Conservation (phyloP, 2,797 vertebrate species). For the Chrysocyon brachyurus region DNA sequence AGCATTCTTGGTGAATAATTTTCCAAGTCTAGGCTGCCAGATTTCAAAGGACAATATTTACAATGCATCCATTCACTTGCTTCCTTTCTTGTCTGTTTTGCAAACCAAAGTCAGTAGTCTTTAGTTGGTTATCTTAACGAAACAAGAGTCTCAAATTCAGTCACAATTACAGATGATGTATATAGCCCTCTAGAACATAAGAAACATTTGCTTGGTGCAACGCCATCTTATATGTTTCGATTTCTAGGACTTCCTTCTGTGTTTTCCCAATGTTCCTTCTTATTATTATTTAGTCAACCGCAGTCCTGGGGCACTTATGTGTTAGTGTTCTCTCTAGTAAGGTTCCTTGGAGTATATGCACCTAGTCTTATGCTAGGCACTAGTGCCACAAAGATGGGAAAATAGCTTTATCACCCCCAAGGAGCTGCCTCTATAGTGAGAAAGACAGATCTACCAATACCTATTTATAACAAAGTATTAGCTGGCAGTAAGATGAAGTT, state of each 20-base stretch:
- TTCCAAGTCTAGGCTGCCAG: constrained; percentile 46
- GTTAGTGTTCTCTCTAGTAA: background rate
- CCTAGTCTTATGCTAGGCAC: background rate
- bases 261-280: background rate
- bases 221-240: background rate
- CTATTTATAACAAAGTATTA: constrained; percentile 17
- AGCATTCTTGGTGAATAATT: constrained; percentile 44
- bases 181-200: background rate
- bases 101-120: background rate
- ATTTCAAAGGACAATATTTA: constrained; percentile 48
- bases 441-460: background rate
- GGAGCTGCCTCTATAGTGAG: background rate
- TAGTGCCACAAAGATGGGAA: background rate
- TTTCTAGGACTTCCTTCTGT: constrained; percentile 24
- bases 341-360: background rate
- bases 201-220: constrained; percentile 41
- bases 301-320: background rate
- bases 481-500: constrained; percentile 38
- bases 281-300: background rate
- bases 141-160: constrained; percentile 30
- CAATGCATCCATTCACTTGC: background rate
- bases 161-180: constrained; percentile 1
- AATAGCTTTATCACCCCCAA: background rate
- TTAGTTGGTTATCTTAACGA: constrained; percentile 1
- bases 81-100: constrained; percentile 45